Evolutionary conservation across 2,888 invertebrate species (phyloP).

Genomic region (Helleia helle): DNA sequence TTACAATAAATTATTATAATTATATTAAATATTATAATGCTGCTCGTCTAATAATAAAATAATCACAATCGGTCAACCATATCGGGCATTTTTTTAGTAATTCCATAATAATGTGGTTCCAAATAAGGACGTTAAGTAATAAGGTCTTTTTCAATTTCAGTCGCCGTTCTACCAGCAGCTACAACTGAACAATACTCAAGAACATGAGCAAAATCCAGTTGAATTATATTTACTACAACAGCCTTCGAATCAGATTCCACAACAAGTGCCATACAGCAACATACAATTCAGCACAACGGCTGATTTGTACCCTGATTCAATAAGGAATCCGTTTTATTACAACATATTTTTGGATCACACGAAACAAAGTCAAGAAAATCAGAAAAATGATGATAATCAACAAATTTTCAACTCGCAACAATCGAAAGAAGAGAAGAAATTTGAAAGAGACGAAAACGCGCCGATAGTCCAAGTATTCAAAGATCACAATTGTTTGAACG

Average conservation of each 20-base stretch:
- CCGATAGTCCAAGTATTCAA: constrained; percentile 54
- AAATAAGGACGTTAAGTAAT: too few species aligned
- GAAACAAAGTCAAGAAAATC: constrained; percentile 15
- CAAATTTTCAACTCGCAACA: too few species aligned
- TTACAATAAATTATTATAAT: too few species aligned
- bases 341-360: constrained; percentile 31
- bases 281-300: constrained; percentile 18
- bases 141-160: constrained; percentile 21
- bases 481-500: constrained; percentile 47
- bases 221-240: constrained; percentile 47
- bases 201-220: constrained; percentile 21
- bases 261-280: constrained; percentile 22
- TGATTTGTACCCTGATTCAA: constrained; percentile 22
- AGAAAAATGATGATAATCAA: background rate
- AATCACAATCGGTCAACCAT: too few species aligned
- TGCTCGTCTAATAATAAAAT: too few species aligned
- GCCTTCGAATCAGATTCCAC: constrained; percentile 23
- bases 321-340: constrained; percentile 29
- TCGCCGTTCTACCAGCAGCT: constrained; percentile 9
- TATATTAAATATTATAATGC: too few species aligned
- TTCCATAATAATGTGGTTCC: too few species aligned
- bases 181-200: too few species aligned
- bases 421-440: constrained; percentile 28
- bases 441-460: constrained; percentile 30
- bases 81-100: too few species aligned